A percentile compares a stretch with the other conserved stretches of the same genome.
phyloP scores from a whole-genome alignment of 2,113 vertebrate species.

The Sprattus sprattus region DNA sequence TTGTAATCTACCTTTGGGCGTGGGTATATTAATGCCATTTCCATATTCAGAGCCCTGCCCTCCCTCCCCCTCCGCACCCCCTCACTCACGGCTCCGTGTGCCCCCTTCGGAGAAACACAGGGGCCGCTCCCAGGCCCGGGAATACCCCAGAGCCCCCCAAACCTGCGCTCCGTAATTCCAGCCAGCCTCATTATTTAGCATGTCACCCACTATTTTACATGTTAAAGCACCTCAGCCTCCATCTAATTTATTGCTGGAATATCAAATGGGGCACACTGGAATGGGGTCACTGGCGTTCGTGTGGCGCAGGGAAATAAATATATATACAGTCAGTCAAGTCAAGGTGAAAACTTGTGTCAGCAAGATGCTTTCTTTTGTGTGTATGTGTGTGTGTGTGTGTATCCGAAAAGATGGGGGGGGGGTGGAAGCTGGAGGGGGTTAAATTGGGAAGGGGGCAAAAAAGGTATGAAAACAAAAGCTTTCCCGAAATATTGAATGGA shows the following conservation, averaged over 20 bases:
- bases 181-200: slow-evolving; percentile 81
- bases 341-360: slow-evolving; percentile 76
- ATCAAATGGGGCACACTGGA: slow-evolving; percentile 68
- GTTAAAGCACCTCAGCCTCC: slow-evolving; percentile 73
- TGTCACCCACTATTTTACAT: slow-evolving; percentile 83
- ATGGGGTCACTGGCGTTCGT: slow-evolving; percentile 74
- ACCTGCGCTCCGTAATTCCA: slow-evolving; percentile 68
- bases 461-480: not conserved
- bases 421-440: not conserved
- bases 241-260: slow-evolving; percentile 80
- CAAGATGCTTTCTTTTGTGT: slow-evolving; percentile 52
- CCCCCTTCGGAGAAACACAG: slow-evolving; percentile 48
- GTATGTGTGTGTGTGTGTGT: not conserved
- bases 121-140: slow-evolving; percentile 56
- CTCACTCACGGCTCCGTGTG: slow-evolving; percentile 9
- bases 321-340: slow-evolving; percentile 74
- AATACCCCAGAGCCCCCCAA: slow-evolving; percentile 71
- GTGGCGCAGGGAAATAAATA: slow-evolving; percentile 66
- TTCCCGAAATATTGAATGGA: not conserved
- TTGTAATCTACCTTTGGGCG: slow-evolving; percentile 77
- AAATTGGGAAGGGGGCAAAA: not conserved
- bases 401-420: not conserved
- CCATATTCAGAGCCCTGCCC: slow-evolving; percentile 66
- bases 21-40: slow-evolving; percentile 76
- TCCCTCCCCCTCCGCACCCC: slow-evolving; percentile 38